Percentiles rank a stretch among this genome's conserved stretches.
Conservation (phyloP, 1,140 invertebrate species). For the Nasonia giraulti region DNA sequence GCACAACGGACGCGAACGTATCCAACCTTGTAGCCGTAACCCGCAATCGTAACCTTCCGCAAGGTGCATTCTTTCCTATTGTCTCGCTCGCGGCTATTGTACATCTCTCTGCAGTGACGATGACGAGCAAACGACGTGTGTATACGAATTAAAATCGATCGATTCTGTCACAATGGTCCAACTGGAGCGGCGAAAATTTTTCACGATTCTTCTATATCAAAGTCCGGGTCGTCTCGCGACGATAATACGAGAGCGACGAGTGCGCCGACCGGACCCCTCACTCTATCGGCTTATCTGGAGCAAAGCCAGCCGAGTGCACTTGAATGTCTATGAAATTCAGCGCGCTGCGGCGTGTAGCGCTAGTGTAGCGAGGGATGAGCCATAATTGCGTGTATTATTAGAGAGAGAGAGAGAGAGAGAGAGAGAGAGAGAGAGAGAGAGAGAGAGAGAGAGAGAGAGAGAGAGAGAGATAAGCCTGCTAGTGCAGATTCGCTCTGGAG, state of each 20-base stretch:
- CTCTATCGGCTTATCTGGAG: slow-evolving; percentile 39
- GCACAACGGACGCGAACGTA: not conserved
- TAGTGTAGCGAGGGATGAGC: not conserved
- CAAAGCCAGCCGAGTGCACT: slow-evolving; percentile 40
- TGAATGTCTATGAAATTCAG: slow-evolving; percentile 37
- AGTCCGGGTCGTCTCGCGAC: not conserved
- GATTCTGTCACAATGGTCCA: not conserved
- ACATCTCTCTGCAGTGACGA: not conserved
- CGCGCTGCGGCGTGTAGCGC: not conserved
- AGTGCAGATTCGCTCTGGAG: not conserved
- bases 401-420: too few relatives aligned
- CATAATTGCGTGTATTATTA: slow-evolving; percentile 33
- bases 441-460: not conserved
- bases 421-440: too few relatives aligned
- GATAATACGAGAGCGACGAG: too few relatives aligned
- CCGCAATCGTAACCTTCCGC: slow-evolving; percentile 15
- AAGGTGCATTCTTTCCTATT: slow-evolving; percentile 16
- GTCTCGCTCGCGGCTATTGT: too few relatives aligned
- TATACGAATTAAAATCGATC: not conserved
- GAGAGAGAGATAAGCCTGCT: not conserved
- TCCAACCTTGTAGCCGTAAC: not conserved
- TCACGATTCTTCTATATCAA: slow-evolving; percentile 6
- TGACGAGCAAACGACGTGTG: too few relatives aligned
- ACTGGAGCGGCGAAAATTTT: not conserved
- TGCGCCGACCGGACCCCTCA: too few relatives aligned